A percentile compares a stretch with the other conserved stretches of the same genome.
Conservation (phyloP, 2,113 vertebrate species). For the Bubo bubo region DNA sequence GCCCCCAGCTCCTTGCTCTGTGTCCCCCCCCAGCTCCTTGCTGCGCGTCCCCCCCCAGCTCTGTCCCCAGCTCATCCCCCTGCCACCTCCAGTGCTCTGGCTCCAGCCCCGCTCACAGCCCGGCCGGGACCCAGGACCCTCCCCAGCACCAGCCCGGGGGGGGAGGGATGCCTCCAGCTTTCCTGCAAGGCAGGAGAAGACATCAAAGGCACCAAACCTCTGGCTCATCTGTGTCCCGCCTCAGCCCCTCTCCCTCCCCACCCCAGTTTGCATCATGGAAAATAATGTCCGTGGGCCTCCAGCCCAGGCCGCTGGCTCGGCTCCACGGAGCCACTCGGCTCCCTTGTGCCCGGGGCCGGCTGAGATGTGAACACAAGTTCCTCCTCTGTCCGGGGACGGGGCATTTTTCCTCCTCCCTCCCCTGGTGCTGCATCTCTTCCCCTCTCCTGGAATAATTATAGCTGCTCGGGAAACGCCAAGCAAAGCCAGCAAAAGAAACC, state of each 20-base stretch:
- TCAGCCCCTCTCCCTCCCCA: not conserved
- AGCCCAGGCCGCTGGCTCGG: not conserved
- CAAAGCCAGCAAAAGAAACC: not conserved
- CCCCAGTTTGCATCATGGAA: constrained; percentile 44
- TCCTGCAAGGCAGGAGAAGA: not conserved
- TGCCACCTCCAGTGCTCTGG: not conserved
- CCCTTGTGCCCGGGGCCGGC: not conserved
- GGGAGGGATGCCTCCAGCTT: not conserved
- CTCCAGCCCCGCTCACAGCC: not conserved
- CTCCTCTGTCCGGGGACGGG: not conserved
- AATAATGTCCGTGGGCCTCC: not conserved
- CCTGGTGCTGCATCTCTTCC: not conserved
- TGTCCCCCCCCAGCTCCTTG: not conserved
- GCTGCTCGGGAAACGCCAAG: not conserved
- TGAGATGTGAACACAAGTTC: rapidly evolving
- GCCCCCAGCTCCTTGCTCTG: not conserved
- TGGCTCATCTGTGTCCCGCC: rapidly evolving
- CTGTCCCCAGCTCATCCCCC: not conserved
- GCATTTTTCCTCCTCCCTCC: not conserved
- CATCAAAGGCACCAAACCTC: not conserved
- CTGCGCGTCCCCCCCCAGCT: not conserved
- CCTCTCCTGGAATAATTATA: not conserved
- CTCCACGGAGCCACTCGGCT: not conserved
- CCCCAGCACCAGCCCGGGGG: not conserved
- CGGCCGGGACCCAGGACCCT: rapidly evolving